Evolutionary conservation across 1,140 invertebrate genomes (phyloP).

Genomic region (Drosophila lacertosa): DNA sequence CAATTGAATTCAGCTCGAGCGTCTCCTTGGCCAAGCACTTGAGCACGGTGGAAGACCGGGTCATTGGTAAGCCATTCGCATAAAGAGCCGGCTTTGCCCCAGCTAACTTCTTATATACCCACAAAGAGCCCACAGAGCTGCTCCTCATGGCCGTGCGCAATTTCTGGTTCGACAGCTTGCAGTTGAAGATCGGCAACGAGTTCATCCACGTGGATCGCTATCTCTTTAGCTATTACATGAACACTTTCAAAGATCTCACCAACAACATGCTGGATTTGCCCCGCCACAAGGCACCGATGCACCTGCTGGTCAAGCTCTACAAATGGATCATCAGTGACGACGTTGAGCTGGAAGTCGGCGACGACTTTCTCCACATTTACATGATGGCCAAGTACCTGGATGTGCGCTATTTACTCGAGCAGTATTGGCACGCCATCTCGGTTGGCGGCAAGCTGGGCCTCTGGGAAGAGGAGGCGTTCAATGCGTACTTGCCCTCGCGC

Average conservation of each 20-base stretch:
- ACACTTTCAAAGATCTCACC: not conserved
- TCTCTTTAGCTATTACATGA: conserved; percentile 22
- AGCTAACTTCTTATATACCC: no score
- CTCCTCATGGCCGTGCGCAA: not conserved
- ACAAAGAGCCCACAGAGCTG: conserved; percentile 14
- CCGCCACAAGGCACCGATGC: conserved; percentile 2
- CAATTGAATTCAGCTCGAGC: not conserved
- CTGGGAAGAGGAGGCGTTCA: conserved; percentile 36
- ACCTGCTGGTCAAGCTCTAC: conserved; percentile 26
- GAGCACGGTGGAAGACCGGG: no score
- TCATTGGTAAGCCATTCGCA: not conserved
- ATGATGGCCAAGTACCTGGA: conserved; percentile 26
- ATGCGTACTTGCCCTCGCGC: conserved; percentile 3
- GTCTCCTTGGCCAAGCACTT: conserved; percentile 1
- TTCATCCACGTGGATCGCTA: conserved; percentile 30
- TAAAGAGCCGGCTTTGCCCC: not conserved
- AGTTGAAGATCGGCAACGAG: conserved; percentile 31
- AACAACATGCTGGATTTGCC: conserved; percentile 26
- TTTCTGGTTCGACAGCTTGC: conserved; percentile 35
- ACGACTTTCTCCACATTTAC: conserved; percentile 14
- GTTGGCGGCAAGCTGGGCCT: not conserved
- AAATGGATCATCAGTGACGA: conserved; percentile 35
- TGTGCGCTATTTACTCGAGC: conserved; percentile 4
- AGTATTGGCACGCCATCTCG: conserved; percentile 30
- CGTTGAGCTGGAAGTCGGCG: not conserved